A percentile compares a stretch with the other conserved stretches of the same genome.
phyloP scores from a whole-genome alignment of 2,888 invertebrate genomes.

The Cerastis leucographa region DNA sequence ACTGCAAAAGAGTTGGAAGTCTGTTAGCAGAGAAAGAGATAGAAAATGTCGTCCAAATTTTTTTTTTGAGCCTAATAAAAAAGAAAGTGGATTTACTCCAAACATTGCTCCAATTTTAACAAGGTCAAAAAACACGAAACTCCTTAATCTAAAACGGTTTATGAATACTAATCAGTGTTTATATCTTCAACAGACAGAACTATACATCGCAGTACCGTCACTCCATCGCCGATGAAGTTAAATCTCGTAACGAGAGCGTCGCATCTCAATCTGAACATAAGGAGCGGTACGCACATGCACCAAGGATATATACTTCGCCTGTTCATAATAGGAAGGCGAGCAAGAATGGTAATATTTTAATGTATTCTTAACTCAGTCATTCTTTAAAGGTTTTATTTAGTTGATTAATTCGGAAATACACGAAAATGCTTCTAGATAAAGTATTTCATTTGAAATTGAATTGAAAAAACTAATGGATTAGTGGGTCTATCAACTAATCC shows the following conservation, averaged over 20 bases:
- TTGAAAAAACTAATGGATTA: neutral
- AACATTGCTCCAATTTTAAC: slow-evolving; percentile 28
- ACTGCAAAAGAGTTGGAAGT: too few species aligned
- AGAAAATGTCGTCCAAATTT: slow-evolving; percentile 16
- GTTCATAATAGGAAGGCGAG: slow-evolving; percentile 84
- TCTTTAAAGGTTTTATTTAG: neutral
- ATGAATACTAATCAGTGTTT: slow-evolving; percentile 43
- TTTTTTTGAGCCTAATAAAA: slow-evolving; percentile 2
- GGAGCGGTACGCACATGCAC: slow-evolving; percentile 85
- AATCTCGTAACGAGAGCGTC: slow-evolving; percentile 85
- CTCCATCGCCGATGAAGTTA: slow-evolving; percentile 87
- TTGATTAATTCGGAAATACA: neutral
- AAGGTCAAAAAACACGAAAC: slow-evolving; percentile 22
- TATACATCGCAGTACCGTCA: slow-evolving; percentile 86
- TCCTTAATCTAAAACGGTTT: slow-evolving; percentile 30
- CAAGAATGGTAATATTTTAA: slow-evolving; percentile 81
- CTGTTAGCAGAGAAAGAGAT: too few species aligned
- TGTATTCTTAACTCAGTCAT: neutral
- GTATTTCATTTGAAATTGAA: neutral
- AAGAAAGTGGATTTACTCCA: slow-evolving; percentile 29
- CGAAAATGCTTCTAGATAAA: neutral
- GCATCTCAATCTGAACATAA: slow-evolving; percentile 85
- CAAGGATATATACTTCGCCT: slow-evolving; percentile 87
- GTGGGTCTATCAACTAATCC: neutral
- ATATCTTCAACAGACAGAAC: slow-evolving; percentile 76